Percentiles rank a stretch among this genome's conserved stretches.
These are phyloP conservation scores for Macrotrachela quadricornifera DNA, from an alignment of 1,140 invertebrate species.

Conservation along the genomic window DNA sequence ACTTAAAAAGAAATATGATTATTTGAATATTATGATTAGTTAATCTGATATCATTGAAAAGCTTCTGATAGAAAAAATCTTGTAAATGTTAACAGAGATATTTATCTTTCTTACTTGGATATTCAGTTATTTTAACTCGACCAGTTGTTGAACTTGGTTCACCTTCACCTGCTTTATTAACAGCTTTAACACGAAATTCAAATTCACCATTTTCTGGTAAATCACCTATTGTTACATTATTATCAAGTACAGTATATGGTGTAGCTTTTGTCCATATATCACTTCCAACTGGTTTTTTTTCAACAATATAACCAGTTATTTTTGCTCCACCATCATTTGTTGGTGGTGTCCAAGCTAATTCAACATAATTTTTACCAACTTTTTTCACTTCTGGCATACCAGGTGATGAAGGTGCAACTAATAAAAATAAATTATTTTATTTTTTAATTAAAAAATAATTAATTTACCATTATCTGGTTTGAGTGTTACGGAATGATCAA, in stretches of 20 bases:
- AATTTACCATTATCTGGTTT: background rate
- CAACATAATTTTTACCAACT: constrained; percentile 32
- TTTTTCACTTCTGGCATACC: background rate
- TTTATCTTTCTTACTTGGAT: constrained; percentile 20
- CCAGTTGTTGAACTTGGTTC: constrained; percentile 38
- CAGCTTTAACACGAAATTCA: constrained; percentile 14
- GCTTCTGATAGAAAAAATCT: no score
- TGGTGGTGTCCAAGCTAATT: constrained; percentile 67
- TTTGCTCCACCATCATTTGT: constrained; percentile 41
- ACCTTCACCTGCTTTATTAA: constrained; percentile 79
- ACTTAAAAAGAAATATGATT: no score
- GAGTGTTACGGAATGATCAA: constrained; percentile 13
- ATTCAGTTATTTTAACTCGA: constrained; percentile 11
- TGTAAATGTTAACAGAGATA: no score
- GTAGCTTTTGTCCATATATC: constrained; percentile 57
- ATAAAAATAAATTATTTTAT: background rate
- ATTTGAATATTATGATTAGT: no score
- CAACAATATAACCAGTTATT: constrained; percentile 54
- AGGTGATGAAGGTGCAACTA: constrained; percentile 3
- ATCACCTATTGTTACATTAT: constrained; percentile 5
- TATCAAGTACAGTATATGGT: background rate
- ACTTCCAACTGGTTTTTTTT: constrained; percentile 58
- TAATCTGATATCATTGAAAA: constrained; percentile 4
- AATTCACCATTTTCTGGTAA: constrained; percentile 12
- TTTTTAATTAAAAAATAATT: background rate